Conservation (phyloP, 2,888 invertebrate species). For the Anorthoa munda region DNA sequence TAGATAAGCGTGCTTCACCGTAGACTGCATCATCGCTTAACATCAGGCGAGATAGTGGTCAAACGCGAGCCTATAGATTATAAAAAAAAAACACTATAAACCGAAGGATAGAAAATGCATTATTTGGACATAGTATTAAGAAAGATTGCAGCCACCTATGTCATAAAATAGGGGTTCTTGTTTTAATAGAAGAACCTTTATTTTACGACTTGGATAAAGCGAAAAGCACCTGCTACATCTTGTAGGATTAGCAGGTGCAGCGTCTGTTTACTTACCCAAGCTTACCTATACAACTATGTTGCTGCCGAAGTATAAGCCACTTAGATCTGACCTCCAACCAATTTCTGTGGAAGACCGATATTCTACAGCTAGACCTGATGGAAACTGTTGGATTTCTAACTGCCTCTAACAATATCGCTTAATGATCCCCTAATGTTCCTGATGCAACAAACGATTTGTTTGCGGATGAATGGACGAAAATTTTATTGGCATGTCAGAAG, state of each 20-base stretch:
- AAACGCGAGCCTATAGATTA: no score
- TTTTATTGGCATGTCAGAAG: no score
- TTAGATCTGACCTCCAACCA: background rate
- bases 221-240: constrained; percentile 29
- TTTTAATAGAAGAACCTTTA: background rate
- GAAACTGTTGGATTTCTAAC: no score
- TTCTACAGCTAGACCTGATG: background rate
- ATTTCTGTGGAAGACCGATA: background rate
- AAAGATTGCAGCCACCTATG: constrained; percentile 8
- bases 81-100: no score
- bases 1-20: no score
- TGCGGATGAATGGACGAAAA: no score
- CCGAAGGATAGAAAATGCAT: background rate
- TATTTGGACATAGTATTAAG: background rate
- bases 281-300: background rate
- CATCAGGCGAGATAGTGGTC: no score
- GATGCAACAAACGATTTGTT: no score
- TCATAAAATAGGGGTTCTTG: no score
- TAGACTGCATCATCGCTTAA: no score
- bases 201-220: constrained; percentile 29
- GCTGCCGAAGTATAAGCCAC: background rate
- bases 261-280: background rate
- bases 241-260: background rate
- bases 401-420: background rate
- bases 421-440: no score